phyloP scores from a whole-genome alignment of 2,797 vertebrate species.

The Notoglanidium macrostoma region DNA sequence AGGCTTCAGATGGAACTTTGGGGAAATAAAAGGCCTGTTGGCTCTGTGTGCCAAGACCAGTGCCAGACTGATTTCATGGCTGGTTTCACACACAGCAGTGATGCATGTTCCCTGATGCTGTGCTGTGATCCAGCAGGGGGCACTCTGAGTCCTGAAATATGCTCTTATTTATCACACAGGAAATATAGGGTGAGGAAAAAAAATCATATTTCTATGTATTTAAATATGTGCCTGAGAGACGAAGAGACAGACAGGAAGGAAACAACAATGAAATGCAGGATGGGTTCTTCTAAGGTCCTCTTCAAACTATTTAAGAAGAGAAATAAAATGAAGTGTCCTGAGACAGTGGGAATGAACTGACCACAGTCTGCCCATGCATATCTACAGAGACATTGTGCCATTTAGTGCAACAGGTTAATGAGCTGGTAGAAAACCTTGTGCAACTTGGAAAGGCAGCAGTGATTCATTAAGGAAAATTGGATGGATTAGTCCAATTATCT shows the following conservation, averaged over 20 bases:
- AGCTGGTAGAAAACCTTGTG: slow-evolving; percentile 53
- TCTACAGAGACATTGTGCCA: slow-evolving; percentile 53
- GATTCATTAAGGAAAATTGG: slow-evolving; percentile 64
- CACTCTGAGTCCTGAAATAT: slow-evolving; percentile 70
- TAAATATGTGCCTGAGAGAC: neutral
- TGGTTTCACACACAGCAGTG: slow-evolving; percentile 67
- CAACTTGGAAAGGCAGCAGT: slow-evolving; percentile 50
- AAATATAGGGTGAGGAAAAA: neutral
- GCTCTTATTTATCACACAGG: neutral
- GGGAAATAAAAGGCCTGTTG: slow-evolving; percentile 62
- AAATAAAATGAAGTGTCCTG: slow-evolving; percentile 48
- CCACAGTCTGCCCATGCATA: slow-evolving; percentile 53
- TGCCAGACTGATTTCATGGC: slow-evolving; percentile 78
- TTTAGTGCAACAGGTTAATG: slow-evolving; percentile 61
- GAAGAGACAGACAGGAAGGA: slow-evolving; percentile 3
- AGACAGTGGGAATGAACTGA: slow-evolving; percentile 49
- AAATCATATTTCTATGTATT: slow-evolving; percentile 29
- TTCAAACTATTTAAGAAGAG: slow-evolving; percentile 9
- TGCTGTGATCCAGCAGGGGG: slow-evolving; percentile 72
- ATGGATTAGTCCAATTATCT: slow-evolving; percentile 76
- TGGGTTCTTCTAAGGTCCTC: slow-evolving; percentile 10
- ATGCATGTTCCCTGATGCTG: slow-evolving; percentile 50
- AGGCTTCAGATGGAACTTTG: slow-evolving; percentile 68
- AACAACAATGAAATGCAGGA: slow-evolving; percentile 2
- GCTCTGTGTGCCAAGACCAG: slow-evolving; percentile 69